Evolutionary conservation across 1,140 invertebrate species (phyloP).

Genomic region (Pseudomyrmex cubaensis): DNA sequence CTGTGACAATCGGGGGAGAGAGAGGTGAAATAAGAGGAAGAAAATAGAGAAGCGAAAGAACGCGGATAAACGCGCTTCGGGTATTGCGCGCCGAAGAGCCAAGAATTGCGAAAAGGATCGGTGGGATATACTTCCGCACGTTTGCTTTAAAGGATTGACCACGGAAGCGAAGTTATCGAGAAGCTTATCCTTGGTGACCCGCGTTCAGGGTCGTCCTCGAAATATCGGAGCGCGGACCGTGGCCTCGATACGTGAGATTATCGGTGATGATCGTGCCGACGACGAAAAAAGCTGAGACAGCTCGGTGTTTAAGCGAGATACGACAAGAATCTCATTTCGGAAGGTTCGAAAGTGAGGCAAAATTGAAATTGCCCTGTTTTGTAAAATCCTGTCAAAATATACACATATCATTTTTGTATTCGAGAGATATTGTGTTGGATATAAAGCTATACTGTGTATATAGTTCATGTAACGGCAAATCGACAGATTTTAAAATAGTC

Average conservation of each 20-base stretch:
- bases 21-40: constrained; percentile 33
- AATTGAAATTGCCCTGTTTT: constrained; percentile 9
- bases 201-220: constrained; percentile 49
- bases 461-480: constrained; percentile 56
- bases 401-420: too few relatives aligned
- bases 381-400: background rate
- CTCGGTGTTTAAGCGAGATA: constrained; percentile 26
- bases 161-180: constrained; percentile 43
- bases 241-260: constrained; percentile 47
- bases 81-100: constrained; percentile 29
- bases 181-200: constrained; percentile 39
- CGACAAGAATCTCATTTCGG: constrained; percentile 1
- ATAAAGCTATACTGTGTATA: background rate
- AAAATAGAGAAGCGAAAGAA: constrained; percentile 17
- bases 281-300: constrained; percentile 20
- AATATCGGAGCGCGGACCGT: constrained; percentile 27
- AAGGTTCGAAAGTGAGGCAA: background rate
- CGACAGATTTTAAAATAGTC: constrained; percentile 65
- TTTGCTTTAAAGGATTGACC: constrained; percentile 72
- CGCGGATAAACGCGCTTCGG: constrained; percentile 7
- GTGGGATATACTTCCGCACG: constrained; percentile 46
- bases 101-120: constrained; percentile 22
- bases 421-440: too few relatives aligned
- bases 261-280: constrained; percentile 23
- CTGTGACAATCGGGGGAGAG: constrained; percentile 33